These are phyloP conservation scores for Syndactyla subalaris DNA, from an alignment of 2,797 vertebrate species.

Conservation along the genomic window DNA sequence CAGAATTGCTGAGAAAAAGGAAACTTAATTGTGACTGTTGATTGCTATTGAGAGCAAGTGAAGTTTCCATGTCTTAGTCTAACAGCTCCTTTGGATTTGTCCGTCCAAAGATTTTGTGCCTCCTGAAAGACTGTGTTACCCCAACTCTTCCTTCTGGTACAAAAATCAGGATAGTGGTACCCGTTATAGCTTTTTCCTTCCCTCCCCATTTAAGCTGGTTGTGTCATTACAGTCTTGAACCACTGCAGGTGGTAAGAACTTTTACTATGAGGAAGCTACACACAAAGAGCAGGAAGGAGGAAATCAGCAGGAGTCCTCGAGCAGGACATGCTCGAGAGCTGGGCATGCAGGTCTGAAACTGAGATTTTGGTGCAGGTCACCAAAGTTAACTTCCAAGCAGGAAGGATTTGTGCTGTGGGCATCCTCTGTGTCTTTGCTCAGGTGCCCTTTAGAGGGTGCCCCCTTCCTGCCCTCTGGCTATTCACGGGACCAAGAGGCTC, in stretches of 20 bases:
- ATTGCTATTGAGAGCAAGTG: background rate
- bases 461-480: background rate
- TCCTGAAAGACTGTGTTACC: background rate
- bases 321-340: background rate
- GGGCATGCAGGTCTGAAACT: rapidly evolving
- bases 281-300: background rate
- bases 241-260: background rate
- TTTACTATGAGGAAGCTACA: background rate
- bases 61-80: background rate
- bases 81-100: background rate
- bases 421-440: background rate
- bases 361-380: background rate
- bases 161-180: background rate
- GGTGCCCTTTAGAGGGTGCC: background rate
- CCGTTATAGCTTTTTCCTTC: background rate
- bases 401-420: background rate
- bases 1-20: background rate
- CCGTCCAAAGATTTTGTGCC: background rate
- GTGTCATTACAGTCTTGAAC: background rate
- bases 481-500: background rate
- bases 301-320: background rate
- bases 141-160: background rate
- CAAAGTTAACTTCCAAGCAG: background rate
- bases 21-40: background rate
- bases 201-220: background rate